Base-by-base conservation (phyloP, 2,888 invertebrate genomes). In the Apotomis betuletana region DNA sequence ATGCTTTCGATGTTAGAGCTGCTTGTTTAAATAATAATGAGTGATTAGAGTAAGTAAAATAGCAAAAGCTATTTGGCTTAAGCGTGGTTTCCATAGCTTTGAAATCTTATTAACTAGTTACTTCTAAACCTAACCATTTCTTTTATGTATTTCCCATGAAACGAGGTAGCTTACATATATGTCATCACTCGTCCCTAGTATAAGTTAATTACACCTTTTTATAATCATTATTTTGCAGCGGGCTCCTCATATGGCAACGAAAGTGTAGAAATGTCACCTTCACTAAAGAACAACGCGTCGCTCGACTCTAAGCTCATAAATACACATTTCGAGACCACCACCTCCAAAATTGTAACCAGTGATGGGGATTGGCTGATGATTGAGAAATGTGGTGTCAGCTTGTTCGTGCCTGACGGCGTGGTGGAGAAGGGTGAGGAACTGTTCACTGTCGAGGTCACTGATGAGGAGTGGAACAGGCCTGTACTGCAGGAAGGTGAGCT, bases 381-480 rank as follows among this genome's bases (percentile, higher is more conserved):
- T 64, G 95, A 96, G 70, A 96, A 96, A 82, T 96, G 96, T 76
- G 97, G 97, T 58, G 96, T 98, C 62, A 95, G 96, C 83, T 92
- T 99, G 79, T 96, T 96, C 44, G 95, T 98, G 67, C 98, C 98
- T 61, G 98, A 98, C 87, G 97, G 97, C 76, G 96, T 98, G 0
- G 94, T 99, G n/a, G 96, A 96, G 27, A 96, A 96, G 80, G 96
- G 96, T 10, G 95, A 96, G 73, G 97, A 97, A 85, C 96, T 98
- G 84, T 95, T 99, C 74, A 98, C 97, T 79, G 91, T 99, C 75
- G 97, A 98, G 76, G 96, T 98, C 70, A 95, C 98, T 65, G 96
- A 97, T 83, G 98, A 99, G 84, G 98, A 98, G 85, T 96, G 97
- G 90, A 98, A 97, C 87, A 94, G 97, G 81, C 98, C 98, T 54